A percentile compares a stretch with the other conserved stretches of the same genome.
Conservation (phyloP, 1,140 invertebrate genomes). For the Pseudomyrmex cubaensis region DNA sequence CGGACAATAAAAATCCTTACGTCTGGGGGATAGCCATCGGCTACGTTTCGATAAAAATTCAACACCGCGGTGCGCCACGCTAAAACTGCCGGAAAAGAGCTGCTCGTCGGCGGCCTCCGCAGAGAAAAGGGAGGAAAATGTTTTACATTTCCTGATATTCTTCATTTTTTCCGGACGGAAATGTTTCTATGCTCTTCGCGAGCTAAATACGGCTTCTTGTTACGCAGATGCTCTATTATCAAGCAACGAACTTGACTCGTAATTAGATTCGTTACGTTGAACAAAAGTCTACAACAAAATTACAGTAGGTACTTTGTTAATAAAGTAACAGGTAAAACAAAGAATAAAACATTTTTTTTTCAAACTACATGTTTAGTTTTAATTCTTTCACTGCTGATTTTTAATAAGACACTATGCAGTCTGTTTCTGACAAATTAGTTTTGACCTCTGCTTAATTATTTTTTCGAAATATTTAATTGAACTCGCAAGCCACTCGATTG, state of each 20-base stretch:
- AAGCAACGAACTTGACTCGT: not conserved
- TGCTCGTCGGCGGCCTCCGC: not conserved
- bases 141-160: slow-evolving; percentile 48
- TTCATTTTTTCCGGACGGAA: not conserved
- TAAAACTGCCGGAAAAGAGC: slow-evolving; percentile 43
- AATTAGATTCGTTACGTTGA: not conserved
- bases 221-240: slow-evolving; percentile 1
- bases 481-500: no score
- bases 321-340: not conserved
- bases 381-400: no score
- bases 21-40: slow-evolving; percentile 32
- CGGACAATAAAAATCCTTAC: slow-evolving; percentile 56
- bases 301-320: not conserved
- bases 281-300: slow-evolving; percentile 8
- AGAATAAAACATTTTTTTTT: no score
- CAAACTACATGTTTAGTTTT: no score
- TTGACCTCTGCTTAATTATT: no score
- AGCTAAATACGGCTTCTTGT: slow-evolving; percentile 27
- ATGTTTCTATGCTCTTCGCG: slow-evolving; percentile 27
- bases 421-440: no score
- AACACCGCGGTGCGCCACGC: not conserved
- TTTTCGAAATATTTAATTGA: no score
- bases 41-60: slow-evolving; percentile 51
- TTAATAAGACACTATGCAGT: no score
- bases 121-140: not conserved